phyloP scores from a whole-genome alignment of 2,888 invertebrate species.

The Athalia circularis region DNA sequence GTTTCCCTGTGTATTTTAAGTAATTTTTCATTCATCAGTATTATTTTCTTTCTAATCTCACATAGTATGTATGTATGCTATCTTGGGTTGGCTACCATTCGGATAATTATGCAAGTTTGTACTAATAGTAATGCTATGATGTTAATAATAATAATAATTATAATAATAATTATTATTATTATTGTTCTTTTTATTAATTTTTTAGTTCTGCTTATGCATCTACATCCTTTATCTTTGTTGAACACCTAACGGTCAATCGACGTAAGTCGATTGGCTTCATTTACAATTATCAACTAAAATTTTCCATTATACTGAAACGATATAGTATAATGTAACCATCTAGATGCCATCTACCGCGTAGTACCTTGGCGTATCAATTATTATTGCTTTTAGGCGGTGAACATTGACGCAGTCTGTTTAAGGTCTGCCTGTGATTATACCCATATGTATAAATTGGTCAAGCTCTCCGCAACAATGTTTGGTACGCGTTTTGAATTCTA shows the following conservation, averaged over 20 bases:
- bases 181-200: not conserved
- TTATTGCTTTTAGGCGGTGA: slow-evolving; percentile 26
- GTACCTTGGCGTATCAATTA: not conserved
- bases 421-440: not conserved
- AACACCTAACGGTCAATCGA: slow-evolving; percentile 39
- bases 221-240: slow-evolving; percentile 27
- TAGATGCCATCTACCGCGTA: not conserved
- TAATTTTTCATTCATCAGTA: not conserved
- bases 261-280: slow-evolving; percentile 9
- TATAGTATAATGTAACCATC: not conserved
- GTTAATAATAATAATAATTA: too few relatives aligned
- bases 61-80: not conserved
- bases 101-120: slow-evolving; percentile 25
- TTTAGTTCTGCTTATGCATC: not conserved
- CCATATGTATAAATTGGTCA: not conserved
- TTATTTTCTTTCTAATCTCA: not conserved
- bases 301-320: not conserved
- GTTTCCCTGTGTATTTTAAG: not conserved
- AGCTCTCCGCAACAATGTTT: slow-evolving; percentile 13
- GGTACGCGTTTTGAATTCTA: slow-evolving; percentile 23
- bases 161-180: too few relatives aligned
- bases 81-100: slow-evolving; percentile 1
- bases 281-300: slow-evolving; percentile 12
- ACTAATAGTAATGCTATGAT: too few relatives aligned
- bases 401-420: slow-evolving; percentile 6